Percentiles rank a stretch among this genome's conserved stretches.
Conservation (phyloP, 2,888 invertebrate genomes). For the Tipula confusa region DNA sequence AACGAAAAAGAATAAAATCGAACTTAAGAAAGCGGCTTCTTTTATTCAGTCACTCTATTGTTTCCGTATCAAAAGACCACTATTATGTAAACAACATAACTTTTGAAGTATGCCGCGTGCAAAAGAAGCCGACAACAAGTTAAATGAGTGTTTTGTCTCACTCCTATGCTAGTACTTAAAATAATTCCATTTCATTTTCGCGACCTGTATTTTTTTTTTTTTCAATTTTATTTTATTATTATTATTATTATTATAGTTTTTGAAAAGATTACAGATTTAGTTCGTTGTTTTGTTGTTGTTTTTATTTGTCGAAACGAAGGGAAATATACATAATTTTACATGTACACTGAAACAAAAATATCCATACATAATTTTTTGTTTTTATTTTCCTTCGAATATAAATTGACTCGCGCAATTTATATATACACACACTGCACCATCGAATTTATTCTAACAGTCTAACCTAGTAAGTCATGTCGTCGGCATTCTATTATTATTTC, state of each 20-base stretch:
- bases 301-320: background rate
- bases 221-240: conserved; percentile 33
- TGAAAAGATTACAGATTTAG: conserved; percentile 31
- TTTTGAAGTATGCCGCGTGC: conserved; percentile 58
- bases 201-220: conserved; percentile 32
- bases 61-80: conserved; percentile 58
- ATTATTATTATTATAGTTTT: conserved; percentile 31
- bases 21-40: conserved; percentile 39
- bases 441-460: background rate
- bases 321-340: conserved; percentile 14
- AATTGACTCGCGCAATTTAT: background rate
- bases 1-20: conserved; percentile 13
- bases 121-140: conserved; percentile 30
- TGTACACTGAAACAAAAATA: background rate
- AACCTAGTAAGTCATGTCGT: background rate
- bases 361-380: background rate
- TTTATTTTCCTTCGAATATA: too few relatives aligned
- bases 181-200: conserved; percentile 34
- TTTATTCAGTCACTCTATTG: conserved; percentile 53
- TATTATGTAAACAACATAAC: conserved; percentile 65
- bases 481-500: background rate
- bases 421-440: background rate
- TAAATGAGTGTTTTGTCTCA: conserved; percentile 34
- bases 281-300: background rate
- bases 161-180: conserved; percentile 30